Evolutionary conservation across 2,888 invertebrate genomes (phyloP), one percentile per base, ranked within the genome.

Genomic region (Dolichomitus sp.): DNA sequence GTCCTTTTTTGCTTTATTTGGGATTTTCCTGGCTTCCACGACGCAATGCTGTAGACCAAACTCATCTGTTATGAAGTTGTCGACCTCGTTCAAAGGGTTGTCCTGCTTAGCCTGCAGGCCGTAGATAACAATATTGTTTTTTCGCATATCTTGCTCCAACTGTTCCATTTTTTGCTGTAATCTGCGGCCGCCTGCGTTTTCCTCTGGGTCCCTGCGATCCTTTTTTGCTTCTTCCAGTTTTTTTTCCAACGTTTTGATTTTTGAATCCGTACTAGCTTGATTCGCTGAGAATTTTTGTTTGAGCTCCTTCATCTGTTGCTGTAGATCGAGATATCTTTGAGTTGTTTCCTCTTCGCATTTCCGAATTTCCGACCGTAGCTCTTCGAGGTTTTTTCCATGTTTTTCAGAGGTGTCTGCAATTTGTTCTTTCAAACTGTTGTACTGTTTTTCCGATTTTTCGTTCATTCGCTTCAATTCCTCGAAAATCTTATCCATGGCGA

Each of bases 101-200:
- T 77, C 69, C 12, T 14, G 48, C 17, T 69, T 45, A 14, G 69
- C 7, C 7, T 12, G 14, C 1, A 69, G 12, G 12, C 77, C 69
- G 27, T 69, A 45, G 19, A 70, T 54, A 11, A 77, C 45, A 4
- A 77, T 57, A n/a, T 77, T 77, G 12, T 77, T 77, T 33, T 59
- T 77, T n/a, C 69, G 52, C 4, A 59, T 77, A 27, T 69, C 77
- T 17, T 77, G 69, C 45, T 70, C 77, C 14, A 77, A 61, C 4
- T 40, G 19, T 14, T 77, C 69, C 5, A 69, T 57, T 61, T 77
- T 69, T 17, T 42, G 33, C n/a, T 54, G 52, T 17, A 68, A 23
- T 2, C 76, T 33, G 42, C 33, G n/a, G 30, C 40, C 23, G 57
- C 19, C 42, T 12, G 12, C 27, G 9, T 6, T 27, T 19, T 2